phyloP scores from a whole-genome alignment of 2,113 vertebrate species.

The Nestor notabilis region DNA sequence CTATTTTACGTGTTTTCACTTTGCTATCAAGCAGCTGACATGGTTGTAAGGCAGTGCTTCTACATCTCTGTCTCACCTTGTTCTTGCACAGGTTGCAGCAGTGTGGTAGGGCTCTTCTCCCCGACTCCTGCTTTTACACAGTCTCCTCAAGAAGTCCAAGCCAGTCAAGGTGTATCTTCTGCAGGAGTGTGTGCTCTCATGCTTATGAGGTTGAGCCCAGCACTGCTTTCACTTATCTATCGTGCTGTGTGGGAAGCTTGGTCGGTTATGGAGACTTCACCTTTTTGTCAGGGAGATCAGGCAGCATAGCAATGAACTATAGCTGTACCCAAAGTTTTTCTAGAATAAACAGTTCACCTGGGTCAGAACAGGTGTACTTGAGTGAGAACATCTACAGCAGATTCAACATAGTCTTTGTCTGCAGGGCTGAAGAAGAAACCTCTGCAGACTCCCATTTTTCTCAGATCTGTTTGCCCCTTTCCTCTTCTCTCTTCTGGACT shows the following conservation, averaged over 20 bases:
- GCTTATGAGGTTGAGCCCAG: background rate
- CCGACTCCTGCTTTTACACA: background rate
- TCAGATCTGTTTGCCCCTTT: background rate
- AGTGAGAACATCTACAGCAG: background rate
- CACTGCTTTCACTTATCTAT: background rate
- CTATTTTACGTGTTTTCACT: background rate
- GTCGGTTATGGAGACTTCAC: background rate
- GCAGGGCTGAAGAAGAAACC: background rate
- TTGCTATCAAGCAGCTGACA: background rate
- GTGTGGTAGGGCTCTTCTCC: background rate
- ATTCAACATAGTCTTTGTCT: background rate
- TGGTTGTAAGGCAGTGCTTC: background rate
- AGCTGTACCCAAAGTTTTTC: background rate
- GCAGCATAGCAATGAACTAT: background rate
- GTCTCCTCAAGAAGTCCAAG: background rate
- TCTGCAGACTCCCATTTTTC: background rate
- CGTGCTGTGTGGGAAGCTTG: background rate
- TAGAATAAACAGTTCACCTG: background rate
- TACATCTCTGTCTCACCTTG: background rate
- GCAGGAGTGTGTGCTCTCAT: background rate
- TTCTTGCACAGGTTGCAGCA: background rate
- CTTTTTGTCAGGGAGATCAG: background rate
- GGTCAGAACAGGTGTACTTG: background rate
- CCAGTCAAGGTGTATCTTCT: background rate
- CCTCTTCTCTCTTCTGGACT: background rate